Evolutionary conservation across 2,888 invertebrate genomes (phyloP).

Genomic region (Allygus modestus): DNA sequence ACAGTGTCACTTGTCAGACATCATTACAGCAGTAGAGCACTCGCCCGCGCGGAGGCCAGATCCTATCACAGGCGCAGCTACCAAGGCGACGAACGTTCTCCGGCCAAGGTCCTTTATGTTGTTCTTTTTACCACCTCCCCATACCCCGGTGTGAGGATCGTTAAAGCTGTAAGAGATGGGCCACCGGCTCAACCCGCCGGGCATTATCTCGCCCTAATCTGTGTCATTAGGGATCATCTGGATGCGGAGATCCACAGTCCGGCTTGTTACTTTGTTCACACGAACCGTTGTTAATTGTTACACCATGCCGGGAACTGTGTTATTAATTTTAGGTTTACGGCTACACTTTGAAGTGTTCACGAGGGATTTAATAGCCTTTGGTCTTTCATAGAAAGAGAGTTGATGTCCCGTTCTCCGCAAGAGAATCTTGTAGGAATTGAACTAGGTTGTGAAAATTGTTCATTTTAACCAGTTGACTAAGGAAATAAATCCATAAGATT

Average conservation of each 20-base stretch:
- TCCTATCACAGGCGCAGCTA: constrained; percentile 10
- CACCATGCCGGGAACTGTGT: background rate
- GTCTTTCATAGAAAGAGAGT: too few species aligned
- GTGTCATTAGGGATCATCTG: constrained; percentile 28
- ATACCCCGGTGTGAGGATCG: constrained; percentile 9
- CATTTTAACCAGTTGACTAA: too few species aligned
- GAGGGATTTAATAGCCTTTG: too few species aligned
- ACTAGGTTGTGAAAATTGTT: too few species aligned
- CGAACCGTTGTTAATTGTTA: constrained; percentile 13
- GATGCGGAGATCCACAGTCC: background rate
- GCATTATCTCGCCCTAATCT: constrained; percentile 25
- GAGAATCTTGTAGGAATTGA: too few species aligned
- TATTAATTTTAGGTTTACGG: too few species aligned
- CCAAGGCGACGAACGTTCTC: background rate
- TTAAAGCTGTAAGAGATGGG: constrained; percentile 34
- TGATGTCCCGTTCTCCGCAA: too few species aligned
- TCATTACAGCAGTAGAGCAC: background rate
- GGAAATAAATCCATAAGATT: too few species aligned
- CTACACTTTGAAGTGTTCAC: too few species aligned
- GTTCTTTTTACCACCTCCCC: background rate
- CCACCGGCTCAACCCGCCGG: background rate
- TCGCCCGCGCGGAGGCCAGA: background rate
- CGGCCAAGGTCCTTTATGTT: background rate
- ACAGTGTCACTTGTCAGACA: constrained; percentile 15
- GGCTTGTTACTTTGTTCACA: constrained; percentile 27